phyloP scores from a whole-genome alignment of 2,113 vertebrate genomes.

The Cathartes aura region DNA sequence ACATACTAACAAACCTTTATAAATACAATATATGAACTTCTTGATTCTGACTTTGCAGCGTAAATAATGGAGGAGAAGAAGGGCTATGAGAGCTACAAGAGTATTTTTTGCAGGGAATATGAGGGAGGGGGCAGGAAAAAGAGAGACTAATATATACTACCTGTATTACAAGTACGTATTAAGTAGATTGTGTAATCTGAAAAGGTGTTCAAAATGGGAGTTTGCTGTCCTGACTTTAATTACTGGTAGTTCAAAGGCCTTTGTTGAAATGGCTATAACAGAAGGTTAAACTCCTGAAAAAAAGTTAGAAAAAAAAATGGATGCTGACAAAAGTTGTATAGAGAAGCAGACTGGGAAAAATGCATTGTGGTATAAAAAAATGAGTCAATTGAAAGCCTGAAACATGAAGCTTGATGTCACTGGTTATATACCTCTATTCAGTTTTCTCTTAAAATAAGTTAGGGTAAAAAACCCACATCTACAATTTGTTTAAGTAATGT shows the following conservation, averaged over 20 bases:
- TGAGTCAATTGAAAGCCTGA: neutral
- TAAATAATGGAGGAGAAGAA: neutral
- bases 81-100: neutral
- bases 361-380: neutral
- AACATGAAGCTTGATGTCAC: neutral
- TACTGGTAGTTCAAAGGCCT: neutral
- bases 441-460: neutral
- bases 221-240: neutral
- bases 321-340: neutral
- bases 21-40: neutral
- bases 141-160: too few relatives aligned
- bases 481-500: neutral
- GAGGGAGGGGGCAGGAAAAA: rapidly evolving
- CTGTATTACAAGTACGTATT: neutral
- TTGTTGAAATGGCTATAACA: neutral
- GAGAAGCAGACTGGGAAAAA: neutral
- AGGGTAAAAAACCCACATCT: rapidly evolving
- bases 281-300: neutral
- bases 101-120: neutral
- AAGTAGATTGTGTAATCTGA: neutral
- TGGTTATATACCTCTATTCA: neutral
- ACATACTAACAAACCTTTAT: neutral
- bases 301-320: neutral
- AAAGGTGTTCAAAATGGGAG: neutral
- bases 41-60: neutral